Base-by-base conservation (phyloP, 2,113 vertebrate species). In the Larimichthys crocea region DNA sequence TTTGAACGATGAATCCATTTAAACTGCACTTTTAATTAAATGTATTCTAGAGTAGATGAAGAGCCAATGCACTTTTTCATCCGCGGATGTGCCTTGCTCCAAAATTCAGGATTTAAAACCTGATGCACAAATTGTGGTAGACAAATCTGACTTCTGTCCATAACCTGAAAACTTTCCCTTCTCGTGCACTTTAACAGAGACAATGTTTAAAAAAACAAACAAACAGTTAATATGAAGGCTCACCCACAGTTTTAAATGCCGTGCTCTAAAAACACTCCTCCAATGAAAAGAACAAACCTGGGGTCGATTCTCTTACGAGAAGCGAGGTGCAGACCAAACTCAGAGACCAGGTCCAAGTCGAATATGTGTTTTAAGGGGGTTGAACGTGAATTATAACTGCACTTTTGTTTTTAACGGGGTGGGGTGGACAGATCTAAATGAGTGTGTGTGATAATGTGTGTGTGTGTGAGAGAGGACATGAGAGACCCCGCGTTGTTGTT, bases 41-140 rank as follows among this genome's bases (percentile, higher is more conserved):
- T 66, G 40, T 71, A 61, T 86, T 80, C 20, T 65, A 66, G 76
- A 82, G 55, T 78, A 84, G 81, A 76, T 63, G 19, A 82, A 80
- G 83, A 82, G 72, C 57, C 63, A 79, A 84, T 68, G 82, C 90
- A 90, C 79, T 83, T 86, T 80, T 85, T 89, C 62, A 79, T 82
- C 82, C 65, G 55, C 88, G 87, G 79, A 90, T 79, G 92, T 94
- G 93, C 93, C 94, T 95, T 94, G 89, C 86, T 90, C 88, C 53
- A 73, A 86, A 83, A 76, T 83, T 84, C 53, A 83, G 87, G 85
- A 79, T 71, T 80, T 20, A 82, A 40, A 57, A 81, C 80, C 80
- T 71, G 60, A 78, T 72, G 88, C 86, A 89, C 89, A 92, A 81
- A 76, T 81, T 82, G 56, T 72, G 22, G 74, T 83, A 67, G 49